Base-by-base conservation (phyloP, 2,888 invertebrate genomes). In the Ophion obscuratus region DNA sequence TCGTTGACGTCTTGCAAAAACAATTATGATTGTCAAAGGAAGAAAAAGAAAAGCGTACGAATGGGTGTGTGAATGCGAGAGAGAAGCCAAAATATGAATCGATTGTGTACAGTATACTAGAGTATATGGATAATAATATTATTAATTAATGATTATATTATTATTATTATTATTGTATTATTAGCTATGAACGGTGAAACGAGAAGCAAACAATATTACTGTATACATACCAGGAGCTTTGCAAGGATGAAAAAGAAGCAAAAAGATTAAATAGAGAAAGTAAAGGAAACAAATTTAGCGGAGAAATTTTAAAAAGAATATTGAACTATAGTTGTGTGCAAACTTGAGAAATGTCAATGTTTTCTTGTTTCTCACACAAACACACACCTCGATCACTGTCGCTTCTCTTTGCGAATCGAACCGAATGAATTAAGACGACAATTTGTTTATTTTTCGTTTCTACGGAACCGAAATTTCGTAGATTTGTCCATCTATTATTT, bases 51-150 rank as follows among this genome's bases (percentile, higher is more conserved):
- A 73, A 70, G 9, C 24, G 80, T 67, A 64, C 44, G 79, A 79
- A 68, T 77, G 83, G 24, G 67, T 77, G 64, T 71, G 78, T 40
- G 36, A 47, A 61, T 59, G 76, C 57, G 77, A 78, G 87, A 89
- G 89, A 89, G 87, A 88, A 90, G 91, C 90, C 91, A 90, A 91
- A 90, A 90, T 91, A 90, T 90, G 92, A 92, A 92, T 92, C 92
- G 92, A 93, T 92, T 91, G 89, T 93, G 93, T 93, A 93, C 93
- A 93, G 93, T 92, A 93, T 92, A 92, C 89, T 93, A 93, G 91
- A 93, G 91, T 93, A 92, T 92, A 91, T 92, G 92, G 92, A 92
- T 92, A 91, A 93, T 92, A 90, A 89, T 91, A 92, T 91, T 89
- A 91, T 90, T 91, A 92, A 90, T 91, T 85, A 91, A 89, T 91